Base-by-base conservation (phyloP, 2,797 vertebrate species). In the Typhlichthys subterraneus region DNA sequence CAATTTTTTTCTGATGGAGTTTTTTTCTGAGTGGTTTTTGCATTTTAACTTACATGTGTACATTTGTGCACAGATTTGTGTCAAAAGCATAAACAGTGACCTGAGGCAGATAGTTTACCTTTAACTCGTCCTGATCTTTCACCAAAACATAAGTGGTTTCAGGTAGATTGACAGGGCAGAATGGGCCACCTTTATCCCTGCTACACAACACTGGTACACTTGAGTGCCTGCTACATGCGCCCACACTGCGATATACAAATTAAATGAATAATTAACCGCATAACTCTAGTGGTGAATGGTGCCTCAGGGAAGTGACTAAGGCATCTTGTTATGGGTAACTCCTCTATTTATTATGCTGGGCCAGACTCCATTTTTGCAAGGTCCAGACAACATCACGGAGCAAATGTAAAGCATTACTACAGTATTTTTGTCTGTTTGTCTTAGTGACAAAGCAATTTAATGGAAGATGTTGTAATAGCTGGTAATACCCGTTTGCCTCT, bases 401-500 rank as follows among this genome's bases (percentile, higher is more conserved):
- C 51, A 42, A 54, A 61, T 45, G 19, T 17, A 17, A 57, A 31
- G 29, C 31, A 66, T 61, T 54, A 73, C 23, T 29, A 29, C 23
- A 29, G 70, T 45, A 77, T 80, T 58, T 13, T 48, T 63, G 74
- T 63, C 47, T 47, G 50, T 62, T 45, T 49, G 73, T 59, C 61
- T 51, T 62, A 6, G 45, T 60, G 75, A 82, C 64, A 50, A 54
- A 61, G 8, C 45, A 1, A 52, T 38, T 66, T 65, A 60, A 72
- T 56, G 63, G 70, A 70, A 75, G 57, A 81, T 81, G 78, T 61
- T 77, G 81, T 80, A 81, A 87, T 42, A 59, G 65, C 12, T 10
- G 67, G 76, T 50, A 83, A 87, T 45, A 46, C 57, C 2, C 11
- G 50, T 61, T 61, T 75, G 52, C 76, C 79, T 74, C 70, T 59